A percentile compares a stretch with the other conserved stretches of the same genome.
Evolutionary conservation across 2,888 invertebrate species (phyloP).

Genomic region (Leptinotarsa rubiginosa): DNA sequence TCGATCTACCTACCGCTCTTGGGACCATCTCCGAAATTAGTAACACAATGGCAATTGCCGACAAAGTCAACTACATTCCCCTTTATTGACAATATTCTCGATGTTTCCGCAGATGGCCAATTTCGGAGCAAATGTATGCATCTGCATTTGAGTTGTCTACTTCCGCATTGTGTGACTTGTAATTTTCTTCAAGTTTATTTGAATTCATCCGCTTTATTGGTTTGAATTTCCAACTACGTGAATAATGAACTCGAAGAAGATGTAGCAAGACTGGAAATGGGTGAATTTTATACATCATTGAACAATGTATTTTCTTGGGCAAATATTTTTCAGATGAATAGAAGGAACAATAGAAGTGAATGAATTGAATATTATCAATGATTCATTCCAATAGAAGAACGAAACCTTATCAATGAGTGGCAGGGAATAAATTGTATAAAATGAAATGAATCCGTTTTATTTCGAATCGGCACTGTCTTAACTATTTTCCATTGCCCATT

Average conservation of each 20-base stretch:
- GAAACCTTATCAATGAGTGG: no score
- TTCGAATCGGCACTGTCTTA: no score
- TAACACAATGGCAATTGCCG: constrained; percentile 1
- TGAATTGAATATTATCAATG: no score
- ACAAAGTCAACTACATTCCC: constrained; percentile 26
- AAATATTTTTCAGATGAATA: neutral
- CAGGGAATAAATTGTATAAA: no score
- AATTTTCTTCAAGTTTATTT: constrained; percentile 15
- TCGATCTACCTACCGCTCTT: neutral
- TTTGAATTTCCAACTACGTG: constrained; percentile 24
- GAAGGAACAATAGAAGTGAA: no score
- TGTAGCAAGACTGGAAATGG: neutral
- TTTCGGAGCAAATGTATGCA: constrained; percentile 47
- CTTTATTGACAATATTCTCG: constrained; percentile 47
- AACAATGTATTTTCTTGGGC: neutral
- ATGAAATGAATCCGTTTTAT: no score
- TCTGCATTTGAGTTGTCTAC: constrained; percentile 39
- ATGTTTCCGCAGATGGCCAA: constrained; percentile 48
- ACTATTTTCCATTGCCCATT: no score
- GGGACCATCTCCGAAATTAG: constrained; percentile 9
- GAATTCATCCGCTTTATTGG: constrained; percentile 19
- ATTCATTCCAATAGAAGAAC: no score
- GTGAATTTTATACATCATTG: neutral
- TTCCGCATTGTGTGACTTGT: constrained; percentile 17
- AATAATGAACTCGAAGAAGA: constrained; percentile 21